These are phyloP conservation scores for Drosophila sturtevanti DNA, from an alignment of 1,140 invertebrate genomes.

Conservation along the genomic window DNA sequence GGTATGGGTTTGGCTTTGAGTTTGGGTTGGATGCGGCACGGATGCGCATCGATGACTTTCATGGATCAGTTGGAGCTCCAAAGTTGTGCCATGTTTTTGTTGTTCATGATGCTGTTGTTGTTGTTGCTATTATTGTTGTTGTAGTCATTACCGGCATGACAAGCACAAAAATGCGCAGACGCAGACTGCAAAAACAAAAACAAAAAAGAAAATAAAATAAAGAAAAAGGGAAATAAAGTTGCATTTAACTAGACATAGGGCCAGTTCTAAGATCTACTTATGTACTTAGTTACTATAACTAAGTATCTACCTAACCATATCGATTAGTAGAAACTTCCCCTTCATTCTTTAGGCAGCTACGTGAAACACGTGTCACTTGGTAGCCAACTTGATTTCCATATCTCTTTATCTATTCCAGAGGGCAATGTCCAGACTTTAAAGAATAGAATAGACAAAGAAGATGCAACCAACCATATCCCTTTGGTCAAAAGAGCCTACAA, in stretches of 20 bases:
- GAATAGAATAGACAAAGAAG: constrained; percentile 5
- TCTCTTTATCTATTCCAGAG: constrained; percentile 30
- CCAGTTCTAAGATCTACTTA: constrained; percentile 39
- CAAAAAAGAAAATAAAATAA: no score
- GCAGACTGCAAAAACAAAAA: constrained; percentile 45
- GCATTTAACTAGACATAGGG: constrained; percentile 68
- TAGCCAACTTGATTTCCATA: constrained; percentile 60
- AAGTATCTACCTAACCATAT: constrained; percentile 44
- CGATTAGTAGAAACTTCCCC: constrained; percentile 67
- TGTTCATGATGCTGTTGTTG: constrained; percentile 44
- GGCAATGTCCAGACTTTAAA: constrained; percentile 2
- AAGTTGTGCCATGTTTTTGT: constrained; percentile 60
- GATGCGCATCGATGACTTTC: constrained; percentile 79
- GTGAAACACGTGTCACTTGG: constrained; percentile 63
- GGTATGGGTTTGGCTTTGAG: constrained; percentile 24
- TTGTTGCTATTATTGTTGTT: constrained; percentile 46
- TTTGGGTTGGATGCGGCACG: constrained; percentile 45
- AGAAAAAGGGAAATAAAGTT: constrained; percentile 43
- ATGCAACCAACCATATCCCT: constrained; percentile 53
- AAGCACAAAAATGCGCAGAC: constrained; percentile 76
- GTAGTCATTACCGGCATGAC: constrained; percentile 81
- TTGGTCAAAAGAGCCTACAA: not conserved
- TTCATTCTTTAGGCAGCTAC: not conserved
- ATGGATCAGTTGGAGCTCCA: constrained; percentile 81
- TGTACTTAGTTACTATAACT: constrained; percentile 43